Conservation (phyloP, 2,113 vertebrate genomes). For the Emydocephalus ijimae region DNA sequence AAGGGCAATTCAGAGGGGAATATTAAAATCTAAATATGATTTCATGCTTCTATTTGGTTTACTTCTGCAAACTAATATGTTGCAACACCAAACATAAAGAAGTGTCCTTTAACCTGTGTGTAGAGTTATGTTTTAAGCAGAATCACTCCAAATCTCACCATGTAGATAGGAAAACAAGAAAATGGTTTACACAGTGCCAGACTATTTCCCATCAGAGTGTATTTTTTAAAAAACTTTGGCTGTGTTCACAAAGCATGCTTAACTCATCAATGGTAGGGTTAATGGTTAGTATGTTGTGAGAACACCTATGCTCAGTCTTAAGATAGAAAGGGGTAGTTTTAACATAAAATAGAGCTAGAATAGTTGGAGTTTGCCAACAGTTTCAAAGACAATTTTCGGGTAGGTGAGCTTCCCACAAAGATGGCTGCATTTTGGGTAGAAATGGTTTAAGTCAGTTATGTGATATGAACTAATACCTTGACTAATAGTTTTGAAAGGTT, state of each 20-base stretch:
- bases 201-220: not conserved
- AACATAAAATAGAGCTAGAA: not conserved
- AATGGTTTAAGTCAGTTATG: not conserved
- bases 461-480: not conserved
- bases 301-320: not conserved
- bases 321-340: not conserved
- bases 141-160: not conserved
- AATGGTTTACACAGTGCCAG: not conserved
- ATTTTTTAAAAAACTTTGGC: not conserved
- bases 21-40: not conserved
- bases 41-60: not conserved
- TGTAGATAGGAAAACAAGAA: not conserved
- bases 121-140: not conserved
- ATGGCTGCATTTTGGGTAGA: not conserved
- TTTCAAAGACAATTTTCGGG: not conserved
- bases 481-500: not conserved
- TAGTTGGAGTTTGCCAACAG: not conserved
- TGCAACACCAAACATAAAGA: not conserved
- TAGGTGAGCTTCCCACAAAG: not conserved
- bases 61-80: not conserved
- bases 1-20: not conserved
- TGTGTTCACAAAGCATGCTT: not conserved
- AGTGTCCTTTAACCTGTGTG: not conserved
- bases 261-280: not conserved
- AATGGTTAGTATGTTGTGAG: not conserved